Evolutionary conservation across 2,797 vertebrate species (phyloP).

Genomic region (Cirrhinus mrigala): DNA sequence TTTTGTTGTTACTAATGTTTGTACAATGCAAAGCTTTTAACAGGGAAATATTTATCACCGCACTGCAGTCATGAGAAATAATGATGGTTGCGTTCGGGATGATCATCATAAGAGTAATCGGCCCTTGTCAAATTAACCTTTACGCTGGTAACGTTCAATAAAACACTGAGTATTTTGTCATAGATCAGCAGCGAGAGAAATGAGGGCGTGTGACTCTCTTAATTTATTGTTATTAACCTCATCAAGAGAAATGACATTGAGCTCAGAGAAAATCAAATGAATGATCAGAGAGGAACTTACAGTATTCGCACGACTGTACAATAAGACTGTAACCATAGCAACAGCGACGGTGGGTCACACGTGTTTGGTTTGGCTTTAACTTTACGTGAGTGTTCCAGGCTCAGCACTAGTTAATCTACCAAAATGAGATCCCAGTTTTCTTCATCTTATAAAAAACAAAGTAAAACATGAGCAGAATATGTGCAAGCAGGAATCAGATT

Average conservation of each 20-base stretch:
- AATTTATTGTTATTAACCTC: constrained; percentile 59
- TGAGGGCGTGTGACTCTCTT: constrained; percentile 30
- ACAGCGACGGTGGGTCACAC: background rate
- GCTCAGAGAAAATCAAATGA: constrained; percentile 17
- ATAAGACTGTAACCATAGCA: background rate
- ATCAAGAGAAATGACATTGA: constrained; percentile 40
- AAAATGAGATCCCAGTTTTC: background rate
- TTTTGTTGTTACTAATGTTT: constrained; percentile 67
- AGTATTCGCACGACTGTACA: background rate
- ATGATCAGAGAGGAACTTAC: background rate
- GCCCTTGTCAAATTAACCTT: constrained; percentile 50
- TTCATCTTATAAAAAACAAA: background rate
- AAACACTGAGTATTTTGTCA: constrained; percentile 53
- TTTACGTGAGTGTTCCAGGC: background rate
- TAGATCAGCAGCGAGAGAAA: constrained; percentile 51
- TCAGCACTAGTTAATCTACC: background rate
- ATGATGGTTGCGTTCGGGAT: constrained; percentile 50
- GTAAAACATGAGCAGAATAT: background rate
- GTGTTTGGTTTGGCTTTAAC: background rate
- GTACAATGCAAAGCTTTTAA: constrained; percentile 37
- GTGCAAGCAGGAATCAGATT: background rate
- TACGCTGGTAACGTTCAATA: constrained; percentile 41
- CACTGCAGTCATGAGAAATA: constrained; percentile 29
- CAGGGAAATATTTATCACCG: constrained; percentile 28
- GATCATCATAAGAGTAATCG: constrained; percentile 57